Conservation (phyloP, 2,797 vertebrate genomes). For the Cuculus canorus region DNA sequence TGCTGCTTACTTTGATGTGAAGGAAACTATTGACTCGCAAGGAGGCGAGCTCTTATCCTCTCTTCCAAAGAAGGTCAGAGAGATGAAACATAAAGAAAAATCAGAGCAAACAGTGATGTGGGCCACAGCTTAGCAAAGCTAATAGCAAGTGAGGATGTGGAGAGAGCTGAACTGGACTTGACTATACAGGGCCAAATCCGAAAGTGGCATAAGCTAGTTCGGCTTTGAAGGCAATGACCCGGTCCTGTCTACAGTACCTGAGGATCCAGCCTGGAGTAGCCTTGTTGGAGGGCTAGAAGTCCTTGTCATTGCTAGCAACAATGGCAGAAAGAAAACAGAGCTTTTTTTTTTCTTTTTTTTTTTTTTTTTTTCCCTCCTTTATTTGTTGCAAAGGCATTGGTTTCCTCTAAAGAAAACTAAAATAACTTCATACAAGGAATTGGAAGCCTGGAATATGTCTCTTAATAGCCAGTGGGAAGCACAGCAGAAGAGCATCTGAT, state of each 20-base stretch:
- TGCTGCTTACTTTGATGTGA: not conserved
- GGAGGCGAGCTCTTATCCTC: not conserved
- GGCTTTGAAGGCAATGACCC: conserved; percentile 14
- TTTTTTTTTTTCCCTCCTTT: not conserved
- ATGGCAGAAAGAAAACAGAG: conserved; percentile 1
- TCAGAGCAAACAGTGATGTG: not conserved
- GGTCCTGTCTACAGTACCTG: not conserved
- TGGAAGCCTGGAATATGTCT: conserved; percentile 20
- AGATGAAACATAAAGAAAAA: conserved; percentile 10
- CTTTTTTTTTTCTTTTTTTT: not conserved
- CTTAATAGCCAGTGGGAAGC: conserved; percentile 12
- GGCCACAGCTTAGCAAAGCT: not conserved
- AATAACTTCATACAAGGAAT: not conserved
- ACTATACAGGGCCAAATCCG: not conserved
- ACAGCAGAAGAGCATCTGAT: not conserved
- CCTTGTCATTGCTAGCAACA: not conserved
- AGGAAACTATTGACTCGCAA: not conserved
- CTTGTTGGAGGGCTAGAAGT: not conserved
- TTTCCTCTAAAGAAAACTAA: conserved; percentile 44
- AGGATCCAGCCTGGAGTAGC: not conserved
- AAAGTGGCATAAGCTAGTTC: not conserved
- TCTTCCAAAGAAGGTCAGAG: conserved; percentile 21
- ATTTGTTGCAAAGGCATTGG: conserved; percentile 24
- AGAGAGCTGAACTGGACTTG: not conserved
- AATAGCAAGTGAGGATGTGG: not conserved